These are phyloP conservation scores for Dinoponera quadriceps DNA, from an alignment of 1,140 invertebrate species.

Conservation along the genomic window DNA sequence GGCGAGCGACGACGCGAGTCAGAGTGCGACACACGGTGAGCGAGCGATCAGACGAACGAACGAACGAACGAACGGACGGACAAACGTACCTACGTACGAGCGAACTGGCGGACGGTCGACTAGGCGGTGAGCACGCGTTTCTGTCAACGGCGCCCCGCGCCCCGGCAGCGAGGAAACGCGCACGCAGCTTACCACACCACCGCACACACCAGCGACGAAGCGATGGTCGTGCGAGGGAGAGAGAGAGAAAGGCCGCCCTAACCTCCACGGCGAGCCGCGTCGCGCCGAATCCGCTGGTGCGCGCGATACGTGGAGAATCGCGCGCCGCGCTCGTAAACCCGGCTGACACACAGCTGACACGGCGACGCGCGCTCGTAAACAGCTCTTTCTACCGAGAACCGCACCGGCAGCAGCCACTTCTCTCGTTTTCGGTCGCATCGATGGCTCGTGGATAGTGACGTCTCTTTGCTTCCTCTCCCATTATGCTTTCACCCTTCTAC, in stretches of 20 bases:
- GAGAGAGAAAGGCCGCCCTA: slow-evolving; percentile 52
- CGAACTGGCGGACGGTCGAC: slow-evolving; percentile 64
- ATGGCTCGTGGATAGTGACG: background rate
- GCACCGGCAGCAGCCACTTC: background rate
- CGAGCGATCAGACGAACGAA: background rate
- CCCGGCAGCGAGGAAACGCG: slow-evolving; percentile 63
- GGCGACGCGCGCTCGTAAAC: slow-evolving; percentile 62
- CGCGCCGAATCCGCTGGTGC: slow-evolving; percentile 16
- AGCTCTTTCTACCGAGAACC: background rate
- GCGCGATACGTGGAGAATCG: background rate
- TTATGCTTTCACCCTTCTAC: background rate
- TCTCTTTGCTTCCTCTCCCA: background rate
- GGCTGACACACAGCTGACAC: slow-evolving; percentile 67
- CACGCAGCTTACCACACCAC: slow-evolving; percentile 69
- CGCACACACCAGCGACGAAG: slow-evolving; percentile 35
- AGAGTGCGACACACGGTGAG: no score
- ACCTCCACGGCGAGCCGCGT: slow-evolving; percentile 61
- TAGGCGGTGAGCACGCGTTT: slow-evolving; percentile 71
- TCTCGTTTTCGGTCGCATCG: background rate
- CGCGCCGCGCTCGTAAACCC: no score
- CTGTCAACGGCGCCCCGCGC: slow-evolving; percentile 65
- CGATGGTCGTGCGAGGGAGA: slow-evolving; percentile 53
- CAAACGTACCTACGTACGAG: slow-evolving; percentile 7
- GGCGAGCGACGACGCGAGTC: background rate
- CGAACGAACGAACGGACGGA: slow-evolving; percentile 12